Conservation (phyloP, 2,797 vertebrate species). For the Poeciliopsis gracilis region DNA sequence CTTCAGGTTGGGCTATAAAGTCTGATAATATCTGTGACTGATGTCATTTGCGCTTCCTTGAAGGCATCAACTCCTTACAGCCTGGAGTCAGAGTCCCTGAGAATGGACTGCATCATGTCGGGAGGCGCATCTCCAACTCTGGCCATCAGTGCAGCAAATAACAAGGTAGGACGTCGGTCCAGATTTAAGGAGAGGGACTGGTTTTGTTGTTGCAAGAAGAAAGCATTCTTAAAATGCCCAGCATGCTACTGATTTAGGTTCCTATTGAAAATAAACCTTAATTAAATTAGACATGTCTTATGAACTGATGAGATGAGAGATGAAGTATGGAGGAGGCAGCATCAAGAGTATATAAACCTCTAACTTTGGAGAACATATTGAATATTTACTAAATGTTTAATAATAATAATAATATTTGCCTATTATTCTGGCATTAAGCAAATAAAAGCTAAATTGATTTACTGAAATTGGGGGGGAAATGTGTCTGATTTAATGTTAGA, state of each 20-base stretch:
- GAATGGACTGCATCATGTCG: slow-evolving; percentile 91
- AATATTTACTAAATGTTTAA: neutral
- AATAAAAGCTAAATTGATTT: neutral
- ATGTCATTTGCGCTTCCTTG: neutral
- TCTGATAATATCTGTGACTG: neutral
- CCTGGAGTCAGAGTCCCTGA: slow-evolving; percentile 89
- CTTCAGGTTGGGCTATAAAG: neutral
- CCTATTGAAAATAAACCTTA: neutral
- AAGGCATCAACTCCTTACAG: slow-evolving; percentile 90
- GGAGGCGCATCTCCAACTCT: slow-evolving; percentile 87
- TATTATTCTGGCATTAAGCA: neutral
- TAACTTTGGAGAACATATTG: neutral
- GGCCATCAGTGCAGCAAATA: slow-evolving; percentile 87
- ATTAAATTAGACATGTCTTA: neutral
- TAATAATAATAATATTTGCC: neutral
- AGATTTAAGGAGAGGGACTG: neutral
- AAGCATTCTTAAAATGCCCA: neutral
- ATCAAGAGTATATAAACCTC: neutral
- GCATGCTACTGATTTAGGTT: neutral
- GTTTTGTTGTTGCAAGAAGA: neutral
- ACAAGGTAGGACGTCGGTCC: slow-evolving; percentile 79
- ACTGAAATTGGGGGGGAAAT: neutral
- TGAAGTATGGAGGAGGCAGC: neutral
- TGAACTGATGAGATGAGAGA: neutral
- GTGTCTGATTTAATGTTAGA: neutral